Percentiles rank a stretch among this genome's conserved stretches.
Evolutionary conservation across 2,888 invertebrate species (phyloP).

Genomic region (Carpatolechia fugitivella): DNA sequence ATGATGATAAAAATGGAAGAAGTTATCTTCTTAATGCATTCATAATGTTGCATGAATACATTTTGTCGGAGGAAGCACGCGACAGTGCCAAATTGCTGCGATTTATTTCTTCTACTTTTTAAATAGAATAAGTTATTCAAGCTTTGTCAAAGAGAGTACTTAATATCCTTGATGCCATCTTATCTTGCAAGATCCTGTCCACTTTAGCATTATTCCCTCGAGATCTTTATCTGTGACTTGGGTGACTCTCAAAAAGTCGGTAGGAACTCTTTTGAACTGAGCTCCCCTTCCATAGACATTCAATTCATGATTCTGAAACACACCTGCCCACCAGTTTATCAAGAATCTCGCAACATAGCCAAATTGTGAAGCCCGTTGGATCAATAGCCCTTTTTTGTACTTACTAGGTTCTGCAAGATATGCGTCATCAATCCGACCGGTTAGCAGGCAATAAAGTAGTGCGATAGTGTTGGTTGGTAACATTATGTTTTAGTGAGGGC

Average conservation of each 20-base stretch:
- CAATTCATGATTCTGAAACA: background rate
- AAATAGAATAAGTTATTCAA: background rate
- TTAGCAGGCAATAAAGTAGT: conserved; percentile 58
- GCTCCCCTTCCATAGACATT: conserved; percentile 9
- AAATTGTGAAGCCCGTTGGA: background rate
- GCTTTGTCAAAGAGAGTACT: background rate
- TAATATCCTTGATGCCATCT: background rate
- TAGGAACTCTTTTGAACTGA: background rate
- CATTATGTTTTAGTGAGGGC: conserved; percentile 68
- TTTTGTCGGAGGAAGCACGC: conserved; percentile 26
- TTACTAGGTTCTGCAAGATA: conserved; percentile 34
- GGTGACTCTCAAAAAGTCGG: background rate
- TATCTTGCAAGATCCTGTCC: background rate
- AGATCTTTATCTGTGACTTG: background rate
- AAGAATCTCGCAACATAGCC: background rate
- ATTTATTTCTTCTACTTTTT: conserved; percentile 20
- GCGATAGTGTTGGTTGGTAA: conserved; percentile 53
- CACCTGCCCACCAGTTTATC: conserved; percentile 3
- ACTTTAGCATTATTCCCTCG: background rate
- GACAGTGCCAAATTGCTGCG: conserved; percentile 18
- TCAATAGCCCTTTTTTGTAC: conserved; percentile 2
- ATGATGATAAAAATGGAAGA: conserved; percentile 16
- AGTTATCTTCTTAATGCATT: conserved; percentile 47
- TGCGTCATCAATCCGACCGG: conserved; percentile 42
- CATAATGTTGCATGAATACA: conserved; percentile 50